A percentile compares a stretch with the other conserved stretches of the same genome.
These are phyloP conservation scores for Passerculus sandwichensis DNA, from an alignment of 2,797 vertebrate species.

Conservation along the genomic window DNA sequence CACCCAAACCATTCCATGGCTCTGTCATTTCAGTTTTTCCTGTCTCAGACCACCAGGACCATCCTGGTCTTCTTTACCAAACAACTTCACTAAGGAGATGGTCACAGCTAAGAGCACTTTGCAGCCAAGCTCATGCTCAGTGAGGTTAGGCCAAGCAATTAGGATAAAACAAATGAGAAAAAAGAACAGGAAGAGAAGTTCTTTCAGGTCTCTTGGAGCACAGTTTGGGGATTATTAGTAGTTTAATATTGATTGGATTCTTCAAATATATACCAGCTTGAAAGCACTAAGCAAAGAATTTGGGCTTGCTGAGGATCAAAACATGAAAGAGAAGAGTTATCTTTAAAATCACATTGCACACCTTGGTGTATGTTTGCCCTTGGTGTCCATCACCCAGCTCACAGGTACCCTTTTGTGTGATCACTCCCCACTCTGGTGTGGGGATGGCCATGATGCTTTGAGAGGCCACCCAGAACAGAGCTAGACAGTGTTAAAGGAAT, in stretches of 20 bases:
- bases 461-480: not conserved
- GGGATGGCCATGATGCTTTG: not conserved
- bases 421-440: not conserved
- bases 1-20: not conserved
- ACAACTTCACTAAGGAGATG: not conserved
- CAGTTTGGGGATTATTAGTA: not conserved
- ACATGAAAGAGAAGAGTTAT: not conserved
- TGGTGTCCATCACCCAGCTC: not conserved
- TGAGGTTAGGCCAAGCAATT: not conserved
- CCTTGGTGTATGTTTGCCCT: not conserved
- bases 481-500: not conserved
- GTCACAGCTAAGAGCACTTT: not conserved
- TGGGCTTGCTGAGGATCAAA: not conserved
- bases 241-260: not conserved
- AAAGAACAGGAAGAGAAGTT: not conserved
- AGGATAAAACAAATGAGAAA: not conserved
- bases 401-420: not conserved
- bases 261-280: not conserved
- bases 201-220: not conserved
- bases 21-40: not conserved
- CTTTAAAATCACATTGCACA: not conserved
- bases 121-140: not conserved
- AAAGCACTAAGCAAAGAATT: not conserved
- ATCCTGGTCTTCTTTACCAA: not conserved
- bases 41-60: not conserved